phyloP scores from a whole-genome alignment of 2,797 vertebrate genomes.

The Onychomys leucogaster region DNA sequence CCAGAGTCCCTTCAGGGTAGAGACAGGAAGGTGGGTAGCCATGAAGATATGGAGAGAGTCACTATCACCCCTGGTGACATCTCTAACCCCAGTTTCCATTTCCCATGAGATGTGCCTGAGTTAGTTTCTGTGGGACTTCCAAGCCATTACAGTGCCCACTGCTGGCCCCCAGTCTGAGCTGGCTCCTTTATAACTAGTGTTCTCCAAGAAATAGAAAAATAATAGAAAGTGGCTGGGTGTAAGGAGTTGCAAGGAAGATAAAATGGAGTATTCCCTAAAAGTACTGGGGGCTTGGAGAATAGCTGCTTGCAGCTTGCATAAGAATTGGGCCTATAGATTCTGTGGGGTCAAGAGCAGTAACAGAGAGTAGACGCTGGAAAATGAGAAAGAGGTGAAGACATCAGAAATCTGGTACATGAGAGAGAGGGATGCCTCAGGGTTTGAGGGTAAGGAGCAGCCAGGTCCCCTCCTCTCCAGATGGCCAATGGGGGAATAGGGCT shows the following conservation, averaged over 20 bases:
- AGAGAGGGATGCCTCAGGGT: not conserved
- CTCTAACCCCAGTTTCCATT: not conserved
- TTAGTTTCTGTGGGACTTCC: not conserved
- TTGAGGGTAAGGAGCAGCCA: not conserved
- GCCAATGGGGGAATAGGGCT: not conserved
- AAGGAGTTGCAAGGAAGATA: not conserved
- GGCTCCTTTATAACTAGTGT: not conserved
- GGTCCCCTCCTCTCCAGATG: not conserved
- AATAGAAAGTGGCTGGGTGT: not conserved
- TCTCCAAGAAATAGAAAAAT: not conserved
- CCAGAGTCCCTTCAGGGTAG: not conserved
- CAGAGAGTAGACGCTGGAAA: not conserved
- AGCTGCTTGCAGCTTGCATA: not conserved
- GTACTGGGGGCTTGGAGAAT: not conserved
- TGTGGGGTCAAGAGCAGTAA: not conserved
- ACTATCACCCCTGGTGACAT: not conserved
- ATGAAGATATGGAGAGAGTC: not conserved
- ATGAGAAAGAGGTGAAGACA: not conserved
- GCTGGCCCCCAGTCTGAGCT: not conserved
- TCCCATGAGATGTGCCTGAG: not conserved
- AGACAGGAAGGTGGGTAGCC: not conserved
- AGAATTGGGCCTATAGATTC: not conserved
- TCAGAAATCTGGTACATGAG: not conserved
- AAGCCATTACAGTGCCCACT: not conserved
- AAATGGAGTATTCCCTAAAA: not conserved